Base-by-base conservation (phyloP, 2,888 invertebrate genomes). In the Ephialtes manifestator region DNA sequence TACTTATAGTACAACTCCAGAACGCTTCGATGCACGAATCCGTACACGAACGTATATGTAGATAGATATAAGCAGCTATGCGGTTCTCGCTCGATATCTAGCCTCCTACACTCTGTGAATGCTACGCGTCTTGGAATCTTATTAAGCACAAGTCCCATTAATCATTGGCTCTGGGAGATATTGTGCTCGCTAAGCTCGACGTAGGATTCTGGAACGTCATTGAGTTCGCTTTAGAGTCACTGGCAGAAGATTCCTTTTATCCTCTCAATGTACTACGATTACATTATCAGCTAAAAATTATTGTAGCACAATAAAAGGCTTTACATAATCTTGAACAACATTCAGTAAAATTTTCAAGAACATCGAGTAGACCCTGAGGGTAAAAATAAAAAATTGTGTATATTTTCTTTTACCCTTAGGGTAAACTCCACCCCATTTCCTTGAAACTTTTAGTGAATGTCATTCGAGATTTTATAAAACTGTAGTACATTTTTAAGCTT, bases 71-170 rank as follows among this genome's bases (percentile, higher is more conserved):
- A 48, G 46, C 7, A 13, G 10, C 2, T 46, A 28, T n/a, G 43
- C 39, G 13, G 18, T 67, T 46, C 39, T 70, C 67, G 81, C 76
- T 81, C 81, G 71, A 81, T 58, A 67, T 58, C 58, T 39, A 28
- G 65, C 76, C 48, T 28, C 18, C 65, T n/a, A 65, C 39, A 51
- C 28, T 8, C 15, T 77, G 71, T 31, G 55, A 77, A 80, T 67
- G 24, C 67, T 77, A 84, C 55, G 60, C 46, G 76, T 72, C 81
- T 77, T 51, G 67, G 84, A 84, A 84, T 81, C 71, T 81, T 76
- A 81, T 84, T 76, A 81, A 76, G 65, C 48, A 24, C 67, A 51
- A 76, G 71, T 77, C 76, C 76, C 55, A 84, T 84, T 72, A 84
- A 84, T 77, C 80, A 84, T 71, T 75, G 55, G 24, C 43, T 8